These are phyloP conservation scores for Oscheius sp. DNA, from an alignment of 1,140 invertebrate species.

Conservation along the genomic window DNA sequence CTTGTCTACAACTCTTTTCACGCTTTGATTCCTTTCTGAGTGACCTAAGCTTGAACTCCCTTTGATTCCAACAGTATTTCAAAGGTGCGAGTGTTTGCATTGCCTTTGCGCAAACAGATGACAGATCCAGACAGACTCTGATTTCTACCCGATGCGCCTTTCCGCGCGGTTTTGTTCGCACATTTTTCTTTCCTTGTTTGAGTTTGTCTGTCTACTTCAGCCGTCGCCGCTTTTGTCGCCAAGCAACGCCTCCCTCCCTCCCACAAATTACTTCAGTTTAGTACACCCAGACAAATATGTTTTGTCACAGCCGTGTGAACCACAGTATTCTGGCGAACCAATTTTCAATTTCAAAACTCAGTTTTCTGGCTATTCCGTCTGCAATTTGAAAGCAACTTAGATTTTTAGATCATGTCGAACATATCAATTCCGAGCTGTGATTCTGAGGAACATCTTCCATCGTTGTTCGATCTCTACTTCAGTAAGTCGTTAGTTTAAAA, in stretches of 20 bases:
- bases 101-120: slow-evolving; percentile 10
- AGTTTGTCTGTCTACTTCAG: background rate
- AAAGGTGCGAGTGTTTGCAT: slow-evolving; percentile 1
- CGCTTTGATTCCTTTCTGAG: background rate
- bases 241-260: too few relatives aligned
- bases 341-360: too few relatives aligned
- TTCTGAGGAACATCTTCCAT: background rate
- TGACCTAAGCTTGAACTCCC: background rate
- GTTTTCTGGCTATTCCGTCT: too few relatives aligned
- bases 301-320: too few relatives aligned
- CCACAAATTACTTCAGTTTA: too few relatives aligned
- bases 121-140: background rate
- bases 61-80: background rate
- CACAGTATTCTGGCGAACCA: too few relatives aligned
- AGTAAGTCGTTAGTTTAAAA: background rate
- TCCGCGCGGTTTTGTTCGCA: background rate
- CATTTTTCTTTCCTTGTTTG: background rate
- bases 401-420: too few relatives aligned
- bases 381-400: too few relatives aligned
- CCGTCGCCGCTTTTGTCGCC: background rate
- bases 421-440: too few relatives aligned
- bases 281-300: too few relatives aligned
- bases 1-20: background rate
- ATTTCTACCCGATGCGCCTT: background rate
- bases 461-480: background rate